phyloP scores from a whole-genome alignment of 2,888 invertebrate genomes.

The Pandemis cinnamomeana region DNA sequence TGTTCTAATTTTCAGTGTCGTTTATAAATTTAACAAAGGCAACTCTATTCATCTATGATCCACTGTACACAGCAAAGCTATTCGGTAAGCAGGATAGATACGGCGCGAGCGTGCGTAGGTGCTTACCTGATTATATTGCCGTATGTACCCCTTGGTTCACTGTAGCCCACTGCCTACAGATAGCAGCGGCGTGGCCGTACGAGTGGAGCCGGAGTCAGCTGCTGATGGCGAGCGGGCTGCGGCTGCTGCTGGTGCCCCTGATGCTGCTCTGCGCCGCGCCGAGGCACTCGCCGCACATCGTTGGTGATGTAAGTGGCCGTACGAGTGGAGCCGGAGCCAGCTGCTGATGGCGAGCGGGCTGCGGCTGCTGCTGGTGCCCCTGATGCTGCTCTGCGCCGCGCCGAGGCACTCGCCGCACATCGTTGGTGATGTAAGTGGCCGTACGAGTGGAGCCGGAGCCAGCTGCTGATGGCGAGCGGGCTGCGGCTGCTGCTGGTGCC shows the following conservation, averaged over 20 bases:
- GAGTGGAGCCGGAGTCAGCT: constrained; percentile 93
- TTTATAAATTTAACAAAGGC: too few species aligned
- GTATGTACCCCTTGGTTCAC: too few species aligned
- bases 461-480: constrained; percentile 90
- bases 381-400: constrained; percentile 92
- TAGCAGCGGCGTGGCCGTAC: constrained; percentile 91
- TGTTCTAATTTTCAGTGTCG: too few species aligned
- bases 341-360: constrained; percentile 90
- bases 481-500: constrained; percentile 91
- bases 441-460: constrained; percentile 92
- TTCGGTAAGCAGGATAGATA: too few species aligned
- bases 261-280: constrained; percentile 93
- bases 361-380: constrained; percentile 90
- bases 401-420: constrained; percentile 91
- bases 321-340: constrained; percentile 93
- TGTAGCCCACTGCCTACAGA: constrained; percentile 69
- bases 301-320: constrained; percentile 86
- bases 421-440: constrained; percentile 85
- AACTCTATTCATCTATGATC: too few species aligned
- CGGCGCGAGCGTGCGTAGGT: too few species aligned
- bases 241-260: constrained; percentile 91
- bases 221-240: constrained; percentile 88
- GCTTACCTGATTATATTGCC: too few species aligned
- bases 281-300: constrained; percentile 89
- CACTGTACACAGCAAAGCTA: too few species aligned